Evolutionary conservation across 2,888 invertebrate genomes (phyloP).

Genomic region (Andrena minutula): DNA sequence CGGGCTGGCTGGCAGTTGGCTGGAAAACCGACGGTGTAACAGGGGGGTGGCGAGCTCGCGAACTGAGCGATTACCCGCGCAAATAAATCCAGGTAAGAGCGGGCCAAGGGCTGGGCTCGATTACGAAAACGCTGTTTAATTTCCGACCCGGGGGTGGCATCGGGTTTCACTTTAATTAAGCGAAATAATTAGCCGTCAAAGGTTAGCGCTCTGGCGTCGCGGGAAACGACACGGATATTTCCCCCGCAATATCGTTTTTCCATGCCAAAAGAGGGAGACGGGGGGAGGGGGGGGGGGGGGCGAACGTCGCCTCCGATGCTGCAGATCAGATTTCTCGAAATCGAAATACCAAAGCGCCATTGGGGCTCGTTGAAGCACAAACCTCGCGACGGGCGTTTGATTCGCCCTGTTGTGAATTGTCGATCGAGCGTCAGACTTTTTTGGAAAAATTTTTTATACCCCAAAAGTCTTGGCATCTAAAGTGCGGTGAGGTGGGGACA

Average conservation of each 20-base stretch:
- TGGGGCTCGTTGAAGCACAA: too few relatives aligned
- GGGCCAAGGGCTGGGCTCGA: slow-evolving; percentile 41
- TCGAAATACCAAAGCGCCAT: too few relatives aligned
- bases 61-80: slow-evolving; percentile 62
- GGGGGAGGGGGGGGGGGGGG: not conserved
- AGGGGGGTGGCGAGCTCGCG: slow-evolving; percentile 31
- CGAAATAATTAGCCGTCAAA: slow-evolving; percentile 78
- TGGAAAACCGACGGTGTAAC: slow-evolving; percentile 35
- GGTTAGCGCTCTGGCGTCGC: slow-evolving; percentile 49
- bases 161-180: slow-evolving; percentile 78
- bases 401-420: too few relatives aligned
- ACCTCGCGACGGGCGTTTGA: too few relatives aligned
- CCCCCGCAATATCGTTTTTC: slow-evolving; percentile 50
- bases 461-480: too few relatives aligned
- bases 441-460: too few relatives aligned
- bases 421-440: too few relatives aligned
- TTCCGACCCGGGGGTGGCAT: slow-evolving; percentile 65
- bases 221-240: slow-evolving; percentile 60
- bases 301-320: not conserved
- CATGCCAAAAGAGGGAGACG: not conserved
- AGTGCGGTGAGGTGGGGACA: too few relatives aligned
- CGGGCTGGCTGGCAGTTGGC: not conserved
- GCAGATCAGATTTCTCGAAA: slow-evolving; percentile 54
- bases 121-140: slow-evolving; percentile 72
- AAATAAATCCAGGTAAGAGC: slow-evolving; percentile 64